Percentiles rank a stretch among this genome's conserved stretches.
Evolutionary conservation across 2,113 vertebrate genomes (phyloP).

Genomic region (Notothenia coriiceps): DNA sequence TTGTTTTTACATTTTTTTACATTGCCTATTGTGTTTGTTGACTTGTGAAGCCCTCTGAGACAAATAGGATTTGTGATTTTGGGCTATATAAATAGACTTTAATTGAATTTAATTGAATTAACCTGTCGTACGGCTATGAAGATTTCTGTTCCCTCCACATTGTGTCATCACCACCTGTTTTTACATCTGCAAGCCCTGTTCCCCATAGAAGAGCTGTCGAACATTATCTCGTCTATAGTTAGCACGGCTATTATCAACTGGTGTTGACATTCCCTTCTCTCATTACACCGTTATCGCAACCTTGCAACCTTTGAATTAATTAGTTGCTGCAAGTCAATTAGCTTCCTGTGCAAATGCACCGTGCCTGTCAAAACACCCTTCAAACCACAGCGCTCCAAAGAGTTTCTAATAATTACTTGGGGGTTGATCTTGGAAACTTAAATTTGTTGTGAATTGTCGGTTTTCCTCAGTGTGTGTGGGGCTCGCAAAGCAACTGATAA

Average conservation of each 20-base stretch:
- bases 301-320: constrained; percentile 80
- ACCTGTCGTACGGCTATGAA: constrained; percentile 13
- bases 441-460: not conserved
- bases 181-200: constrained; percentile 56
- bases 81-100: too few species aligned
- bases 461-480: not conserved
- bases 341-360: constrained; percentile 55
- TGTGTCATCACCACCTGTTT: constrained; percentile 65
- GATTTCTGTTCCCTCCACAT: constrained; percentile 21
- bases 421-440: constrained; percentile 19
- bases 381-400: constrained; percentile 25
- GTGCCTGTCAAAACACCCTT: constrained; percentile 59
- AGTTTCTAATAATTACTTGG: constrained; percentile 32
- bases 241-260: constrained; percentile 71
- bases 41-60: too few species aligned
- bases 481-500: not conserved
- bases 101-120: not conserved
- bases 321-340: constrained; percentile 79
- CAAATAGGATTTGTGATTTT: too few species aligned
- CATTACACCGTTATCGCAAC: constrained; percentile 79
- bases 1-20: too few species aligned
- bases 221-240: constrained; percentile 77
- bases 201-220: constrained; percentile 67
- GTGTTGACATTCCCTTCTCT: constrained; percentile 73
- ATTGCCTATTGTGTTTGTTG: too few species aligned